Conservation (phyloP, 1,140 invertebrate genomes). For the Catajapyx aquilonaris region DNA sequence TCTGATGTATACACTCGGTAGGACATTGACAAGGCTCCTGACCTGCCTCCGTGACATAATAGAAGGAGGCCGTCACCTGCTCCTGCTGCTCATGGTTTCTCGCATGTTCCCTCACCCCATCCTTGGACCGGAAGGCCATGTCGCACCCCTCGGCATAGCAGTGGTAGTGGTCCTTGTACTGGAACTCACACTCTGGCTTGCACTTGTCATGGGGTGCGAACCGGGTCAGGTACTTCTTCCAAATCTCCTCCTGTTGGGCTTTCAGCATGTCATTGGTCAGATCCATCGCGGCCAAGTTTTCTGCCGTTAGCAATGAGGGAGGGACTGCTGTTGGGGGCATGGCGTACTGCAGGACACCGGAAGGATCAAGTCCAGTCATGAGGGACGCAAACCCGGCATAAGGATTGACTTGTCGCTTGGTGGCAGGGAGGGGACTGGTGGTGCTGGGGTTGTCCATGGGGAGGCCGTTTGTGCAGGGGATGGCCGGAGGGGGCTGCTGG, state of each 20-base stretch:
- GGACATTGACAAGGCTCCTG: conserved; percentile 34
- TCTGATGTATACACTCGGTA: conserved; percentile 46
- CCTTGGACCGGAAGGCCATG: conserved; percentile 45
- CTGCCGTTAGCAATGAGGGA: neutral
- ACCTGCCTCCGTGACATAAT: conserved; percentile 30
- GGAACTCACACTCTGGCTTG: conserved; percentile 41
- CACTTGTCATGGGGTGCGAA: conserved; percentile 30
- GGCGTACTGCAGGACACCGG: too few relatives aligned
- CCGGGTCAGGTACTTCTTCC: conserved; percentile 34
- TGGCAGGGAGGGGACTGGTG: conserved; percentile 11
- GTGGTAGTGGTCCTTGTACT: conserved; percentile 56
- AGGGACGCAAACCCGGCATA: too few relatives aligned
- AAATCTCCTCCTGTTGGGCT: conserved; percentile 25
- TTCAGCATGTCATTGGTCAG: conserved; percentile 11
- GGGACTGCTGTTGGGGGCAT: too few relatives aligned
- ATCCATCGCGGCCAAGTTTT: conserved; percentile 16
- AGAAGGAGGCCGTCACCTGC: conserved; percentile 59
- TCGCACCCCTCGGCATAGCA: conserved; percentile 44
- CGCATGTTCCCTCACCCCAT: conserved; percentile 62
- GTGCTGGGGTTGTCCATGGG: conserved; percentile 26
- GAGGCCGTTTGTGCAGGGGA: conserved; percentile 13
- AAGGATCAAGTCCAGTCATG: too few relatives aligned
- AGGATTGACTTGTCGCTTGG: neutral
- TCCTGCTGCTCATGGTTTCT: conserved; percentile 71
- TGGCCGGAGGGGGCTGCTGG: conserved; percentile 14